These are phyloP conservation scores for Lineus longissimus DNA, from an alignment of 1,140 invertebrate species.

Conservation along the genomic window DNA sequence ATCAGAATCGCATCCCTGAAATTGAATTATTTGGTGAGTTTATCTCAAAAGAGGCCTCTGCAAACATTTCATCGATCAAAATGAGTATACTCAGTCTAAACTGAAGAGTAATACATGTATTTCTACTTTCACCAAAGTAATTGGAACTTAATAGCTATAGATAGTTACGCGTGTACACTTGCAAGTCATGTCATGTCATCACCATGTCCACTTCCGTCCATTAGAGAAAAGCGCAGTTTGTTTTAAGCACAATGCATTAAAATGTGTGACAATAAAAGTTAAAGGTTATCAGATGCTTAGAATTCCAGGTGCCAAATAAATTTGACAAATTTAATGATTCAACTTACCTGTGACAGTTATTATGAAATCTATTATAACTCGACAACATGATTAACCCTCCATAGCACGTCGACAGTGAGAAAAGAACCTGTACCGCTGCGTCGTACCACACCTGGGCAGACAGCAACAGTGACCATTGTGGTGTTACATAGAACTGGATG, in stretches of 20 bases:
- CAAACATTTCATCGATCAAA: background rate
- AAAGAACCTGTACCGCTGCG: constrained; percentile 61
- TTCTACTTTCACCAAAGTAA: too few species aligned
- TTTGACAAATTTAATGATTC: too few species aligned
- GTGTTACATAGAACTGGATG: constrained; percentile 80
- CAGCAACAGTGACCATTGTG: constrained; percentile 37
- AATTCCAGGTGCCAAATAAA: too few species aligned
- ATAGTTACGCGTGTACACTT: too few species aligned
- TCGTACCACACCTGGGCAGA: constrained; percentile 58
- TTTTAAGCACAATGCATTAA: too few species aligned
- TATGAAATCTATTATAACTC: constrained; percentile 62
- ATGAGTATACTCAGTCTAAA: background rate
- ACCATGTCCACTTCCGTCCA: too few species aligned
- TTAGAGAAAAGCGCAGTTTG: too few species aligned
- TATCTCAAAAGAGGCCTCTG: background rate
- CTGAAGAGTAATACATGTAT: too few species aligned
- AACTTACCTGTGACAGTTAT: constrained; percentile 60
- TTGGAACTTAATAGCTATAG: too few species aligned
- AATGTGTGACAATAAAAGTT: too few species aligned
- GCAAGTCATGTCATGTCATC: too few species aligned
- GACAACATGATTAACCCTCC: constrained; percentile 61
- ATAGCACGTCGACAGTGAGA: constrained; percentile 58
- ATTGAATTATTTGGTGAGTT: constrained; percentile 20
- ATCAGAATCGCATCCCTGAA: constrained; percentile 88
- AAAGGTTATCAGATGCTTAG: too few species aligned